A percentile compares a stretch with the other conserved stretches of the same genome.
Evolutionary conservation across 2,797 vertebrate genomes (phyloP).

Genomic region (Moxostoma hubbsi): DNA sequence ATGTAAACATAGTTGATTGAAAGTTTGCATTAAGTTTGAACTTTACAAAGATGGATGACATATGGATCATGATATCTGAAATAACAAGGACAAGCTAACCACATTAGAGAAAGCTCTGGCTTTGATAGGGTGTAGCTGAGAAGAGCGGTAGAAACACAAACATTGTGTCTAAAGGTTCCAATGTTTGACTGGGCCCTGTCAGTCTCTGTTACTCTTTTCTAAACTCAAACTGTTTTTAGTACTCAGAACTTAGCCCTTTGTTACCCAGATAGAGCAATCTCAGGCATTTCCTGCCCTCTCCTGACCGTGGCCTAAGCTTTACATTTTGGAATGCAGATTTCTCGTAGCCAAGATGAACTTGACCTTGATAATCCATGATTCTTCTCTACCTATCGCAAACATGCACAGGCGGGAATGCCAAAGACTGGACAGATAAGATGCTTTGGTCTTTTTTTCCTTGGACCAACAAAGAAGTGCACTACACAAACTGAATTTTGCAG

Average conservation of each 20-base stretch:
- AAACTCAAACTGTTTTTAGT: slow-evolving; percentile 44
- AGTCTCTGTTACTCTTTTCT: slow-evolving; percentile 60
- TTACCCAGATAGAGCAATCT: slow-evolving; percentile 68
- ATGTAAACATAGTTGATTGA: not conserved
- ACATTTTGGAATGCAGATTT: slow-evolving; percentile 53
- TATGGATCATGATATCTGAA: slow-evolving; percentile 11
- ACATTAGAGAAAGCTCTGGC: slow-evolving; percentile 3
- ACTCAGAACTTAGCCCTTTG: slow-evolving; percentile 64
- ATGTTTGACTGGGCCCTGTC: slow-evolving; percentile 64
- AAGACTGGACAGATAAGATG: slow-evolving; percentile 32
- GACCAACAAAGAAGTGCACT: not conserved
- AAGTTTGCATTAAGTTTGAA: slow-evolving; percentile 8
- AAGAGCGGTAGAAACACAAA: slow-evolving; percentile 39
- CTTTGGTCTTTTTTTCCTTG: not conserved
- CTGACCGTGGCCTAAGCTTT: slow-evolving; percentile 41
- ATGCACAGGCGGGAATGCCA: slow-evolving; percentile 13
- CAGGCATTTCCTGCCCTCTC: slow-evolving; percentile 72
- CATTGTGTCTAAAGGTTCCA: slow-evolving; percentile 56
- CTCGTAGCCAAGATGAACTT: slow-evolving; percentile 51
- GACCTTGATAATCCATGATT: slow-evolving; percentile 35
- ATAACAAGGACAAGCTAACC: slow-evolving; percentile 14
- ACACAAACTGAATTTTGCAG: not conserved
- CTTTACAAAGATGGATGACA: slow-evolving; percentile 1
- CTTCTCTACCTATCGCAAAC: slow-evolving; percentile 7
- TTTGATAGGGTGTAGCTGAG: slow-evolving; percentile 19